Evolutionary conservation across 2,888 invertebrate genomes (phyloP).

Genomic region (Cephus pygmeus): DNA sequence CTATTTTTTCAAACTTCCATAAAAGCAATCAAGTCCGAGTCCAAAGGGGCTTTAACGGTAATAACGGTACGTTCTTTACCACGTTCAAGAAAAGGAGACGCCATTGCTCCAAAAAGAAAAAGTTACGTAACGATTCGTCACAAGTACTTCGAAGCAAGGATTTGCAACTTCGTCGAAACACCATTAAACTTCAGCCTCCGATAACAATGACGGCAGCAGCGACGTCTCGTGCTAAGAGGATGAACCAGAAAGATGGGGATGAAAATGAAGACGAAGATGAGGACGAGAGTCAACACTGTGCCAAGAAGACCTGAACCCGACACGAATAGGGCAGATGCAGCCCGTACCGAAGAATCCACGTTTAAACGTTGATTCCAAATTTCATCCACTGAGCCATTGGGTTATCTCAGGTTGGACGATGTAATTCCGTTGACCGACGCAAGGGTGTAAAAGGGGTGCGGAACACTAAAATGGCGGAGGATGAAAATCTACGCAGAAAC

Average conservation of each 20-base stretch:
- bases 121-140: not conserved
- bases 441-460: conserved; percentile 7
- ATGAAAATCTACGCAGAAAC: not conserved
- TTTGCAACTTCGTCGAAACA: not conserved
- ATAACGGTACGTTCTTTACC: not conserved
- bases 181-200: not conserved
- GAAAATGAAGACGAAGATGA: not conserved
- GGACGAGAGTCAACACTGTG: not conserved
- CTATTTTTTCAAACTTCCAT: not conserved
- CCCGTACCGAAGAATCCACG: not conserved
- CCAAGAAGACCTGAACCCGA: not conserved
- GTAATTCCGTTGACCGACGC: conserved; percentile 11
- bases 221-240: not conserved
- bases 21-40: not conserved
- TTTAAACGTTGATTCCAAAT: conserved; percentile 13
- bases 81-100: not conserved
- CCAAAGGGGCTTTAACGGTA: not conserved
- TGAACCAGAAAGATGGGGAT: not conserved
- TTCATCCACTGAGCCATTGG: conserved; percentile 11
- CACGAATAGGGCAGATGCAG: not conserved
- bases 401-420: conserved; percentile 17
- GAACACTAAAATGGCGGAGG: not conserved
- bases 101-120: not conserved
- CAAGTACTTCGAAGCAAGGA: not conserved
- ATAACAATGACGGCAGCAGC: not conserved